A percentile compares a stretch with the other conserved stretches of the same genome.
Evolutionary conservation across 2,113 vertebrate genomes (phyloP).

Genomic region (Grammomys surdaster): DNA sequence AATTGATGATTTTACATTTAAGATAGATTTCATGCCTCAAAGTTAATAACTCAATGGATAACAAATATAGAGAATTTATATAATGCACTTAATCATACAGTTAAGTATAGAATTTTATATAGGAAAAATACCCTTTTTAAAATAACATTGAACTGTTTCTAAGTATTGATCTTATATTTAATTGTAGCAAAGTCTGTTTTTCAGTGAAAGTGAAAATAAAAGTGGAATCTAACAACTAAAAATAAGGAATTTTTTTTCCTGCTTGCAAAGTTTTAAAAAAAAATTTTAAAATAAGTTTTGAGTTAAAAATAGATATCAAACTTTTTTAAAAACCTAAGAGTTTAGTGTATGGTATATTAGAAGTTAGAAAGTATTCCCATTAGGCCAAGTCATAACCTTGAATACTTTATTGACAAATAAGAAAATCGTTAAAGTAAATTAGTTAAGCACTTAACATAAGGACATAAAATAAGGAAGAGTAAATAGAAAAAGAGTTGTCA

Average conservation of each 20-base stretch:
- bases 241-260: background rate
- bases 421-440: slow-evolving; percentile 28
- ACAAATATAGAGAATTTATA: background rate
- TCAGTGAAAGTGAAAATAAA: slow-evolving; percentile 44
- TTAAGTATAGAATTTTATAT: background rate
- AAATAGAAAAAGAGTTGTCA: slow-evolving; percentile 16
- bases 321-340: background rate
- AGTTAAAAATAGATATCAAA: background rate
- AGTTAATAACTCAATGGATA: background rate
- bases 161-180: background rate
- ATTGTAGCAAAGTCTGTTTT: background rate
- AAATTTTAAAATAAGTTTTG: background rate
- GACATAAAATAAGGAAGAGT: slow-evolving; percentile 11
- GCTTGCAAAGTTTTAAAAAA: background rate
- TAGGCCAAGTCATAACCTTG: background rate
- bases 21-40: background rate
- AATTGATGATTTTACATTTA: slow-evolving; percentile 37
- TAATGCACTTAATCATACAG: background rate
- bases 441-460: slow-evolving; percentile 5
- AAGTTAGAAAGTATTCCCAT: background rate
- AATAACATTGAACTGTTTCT: background rate
- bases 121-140: background rate
- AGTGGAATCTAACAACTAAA: background rate
- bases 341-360: background rate
- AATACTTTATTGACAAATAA: slow-evolving; percentile 44